Conservation (phyloP, 1,140 invertebrate species). For the Drosophila punjabiensis region DNA sequence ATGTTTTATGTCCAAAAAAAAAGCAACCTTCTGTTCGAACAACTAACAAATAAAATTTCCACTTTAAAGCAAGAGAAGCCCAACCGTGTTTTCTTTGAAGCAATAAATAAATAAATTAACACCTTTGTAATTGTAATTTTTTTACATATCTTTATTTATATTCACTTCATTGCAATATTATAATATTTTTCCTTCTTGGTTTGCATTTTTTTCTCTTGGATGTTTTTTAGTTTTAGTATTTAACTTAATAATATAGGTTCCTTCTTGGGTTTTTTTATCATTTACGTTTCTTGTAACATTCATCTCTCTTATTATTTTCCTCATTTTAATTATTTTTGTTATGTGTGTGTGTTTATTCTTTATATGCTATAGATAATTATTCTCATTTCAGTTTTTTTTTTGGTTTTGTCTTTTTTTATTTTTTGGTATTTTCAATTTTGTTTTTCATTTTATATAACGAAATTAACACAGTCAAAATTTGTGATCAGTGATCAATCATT, state of each 20-base stretch:
- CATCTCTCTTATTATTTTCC: slow-evolving; percentile 60
- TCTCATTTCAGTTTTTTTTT: slow-evolving; percentile 57
- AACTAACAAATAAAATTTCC: slow-evolving; percentile 70
- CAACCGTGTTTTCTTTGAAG: background rate
- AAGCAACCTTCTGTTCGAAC: slow-evolving; percentile 58
- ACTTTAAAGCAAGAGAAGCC: slow-evolving; percentile 48
- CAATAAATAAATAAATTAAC: slow-evolving; percentile 4
- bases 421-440: slow-evolving; percentile 49
- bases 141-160: slow-evolving; percentile 83
- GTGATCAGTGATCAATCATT: slow-evolving; percentile 84
- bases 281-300: slow-evolving; percentile 76
- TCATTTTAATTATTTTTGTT: slow-evolving; percentile 56
- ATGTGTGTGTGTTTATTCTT: slow-evolving; percentile 66
- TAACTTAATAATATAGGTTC: slow-evolving; percentile 77
- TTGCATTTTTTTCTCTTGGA: slow-evolving; percentile 59
- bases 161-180: slow-evolving; percentile 83
- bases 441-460: slow-evolving; percentile 80
- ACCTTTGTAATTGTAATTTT: slow-evolving; percentile 39
- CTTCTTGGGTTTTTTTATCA: slow-evolving; percentile 58
- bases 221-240: slow-evolving; percentile 76
- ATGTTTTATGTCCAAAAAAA: slow-evolving; percentile 49
- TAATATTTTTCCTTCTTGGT: slow-evolving; percentile 80
- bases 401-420: slow-evolving; percentile 28
- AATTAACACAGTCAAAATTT: slow-evolving; percentile 85
- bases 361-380: slow-evolving; percentile 79